Conservation (phyloP, 2,797 vertebrate species). For the Phalanger gymnotis region DNA sequence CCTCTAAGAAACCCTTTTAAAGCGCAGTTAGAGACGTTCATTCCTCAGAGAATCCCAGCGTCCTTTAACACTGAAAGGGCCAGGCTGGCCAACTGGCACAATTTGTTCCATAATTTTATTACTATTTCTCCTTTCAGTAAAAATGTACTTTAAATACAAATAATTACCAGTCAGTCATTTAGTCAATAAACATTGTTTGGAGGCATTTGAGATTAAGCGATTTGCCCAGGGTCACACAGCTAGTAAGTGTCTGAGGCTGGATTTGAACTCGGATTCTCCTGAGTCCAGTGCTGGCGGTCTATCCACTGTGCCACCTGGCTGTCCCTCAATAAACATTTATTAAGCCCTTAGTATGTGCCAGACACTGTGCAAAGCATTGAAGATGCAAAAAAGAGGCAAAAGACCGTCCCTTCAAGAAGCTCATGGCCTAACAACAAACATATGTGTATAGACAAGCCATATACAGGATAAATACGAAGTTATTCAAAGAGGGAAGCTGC, state of each 20-base stretch:
- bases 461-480: not conserved
- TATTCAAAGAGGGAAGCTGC: not conserved
- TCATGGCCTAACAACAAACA: not conserved
- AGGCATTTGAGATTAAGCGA: not conserved
- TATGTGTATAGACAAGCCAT: not conserved
- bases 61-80: not conserved
- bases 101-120: not conserved
- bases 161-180: not conserved
- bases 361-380: not conserved
- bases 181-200: not conserved
- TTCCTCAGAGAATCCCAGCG: constrained; percentile 2
- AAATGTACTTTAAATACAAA: not conserved
- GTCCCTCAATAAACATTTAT: not conserved
- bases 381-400: not conserved
- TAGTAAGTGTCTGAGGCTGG: not conserved
- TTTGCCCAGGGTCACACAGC: not conserved
- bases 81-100: not conserved
- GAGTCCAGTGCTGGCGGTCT: not conserved
- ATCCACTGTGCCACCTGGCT: not conserved
- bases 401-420: not conserved
- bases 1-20: constrained; percentile 36
- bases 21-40: constrained; percentile 20
- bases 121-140: not conserved
- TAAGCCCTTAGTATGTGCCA: not conserved
- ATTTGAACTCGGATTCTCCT: not conserved